Evolutionary conservation across 2,797 vertebrate genomes (phyloP).

Genomic region (Gymnocypris eckloni): DNA sequence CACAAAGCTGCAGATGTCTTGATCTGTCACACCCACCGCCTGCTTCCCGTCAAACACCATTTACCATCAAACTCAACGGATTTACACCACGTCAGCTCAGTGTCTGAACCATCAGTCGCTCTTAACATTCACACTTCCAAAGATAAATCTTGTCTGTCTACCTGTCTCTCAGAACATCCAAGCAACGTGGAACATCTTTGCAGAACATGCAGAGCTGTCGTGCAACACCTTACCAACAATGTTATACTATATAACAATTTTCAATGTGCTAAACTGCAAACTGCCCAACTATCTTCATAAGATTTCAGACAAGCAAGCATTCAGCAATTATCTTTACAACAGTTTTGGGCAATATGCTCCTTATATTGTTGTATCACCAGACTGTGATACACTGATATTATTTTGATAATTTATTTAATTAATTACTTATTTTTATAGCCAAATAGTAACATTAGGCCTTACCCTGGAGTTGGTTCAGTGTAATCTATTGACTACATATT

Average conservation of each 20-base stretch:
- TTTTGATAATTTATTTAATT: too few relatives aligned
- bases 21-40: background rate
- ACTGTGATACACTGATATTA: too few relatives aligned
- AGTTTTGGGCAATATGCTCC: too few relatives aligned
- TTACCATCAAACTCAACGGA: slow-evolving; percentile 24
- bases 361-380: too few relatives aligned
- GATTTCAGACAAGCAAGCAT: background rate
- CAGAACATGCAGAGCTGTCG: too few relatives aligned
- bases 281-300: background rate
- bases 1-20: slow-evolving; percentile 36
- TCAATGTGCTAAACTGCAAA: background rate
- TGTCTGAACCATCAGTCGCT: slow-evolving; percentile 33
- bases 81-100: slow-evolving; percentile 22
- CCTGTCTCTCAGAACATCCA: background rate
- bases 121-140: background rate
- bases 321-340: background rate
- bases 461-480: too few relatives aligned
- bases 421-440: too few relatives aligned
- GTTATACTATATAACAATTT: background rate
- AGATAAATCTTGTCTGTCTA: background rate
- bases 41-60: slow-evolving; percentile 10
- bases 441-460: too few relatives aligned
- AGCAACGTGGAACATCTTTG: too few relatives aligned
- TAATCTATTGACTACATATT: too few relatives aligned
- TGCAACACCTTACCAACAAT: background rate